Conservation (phyloP, 1,140 invertebrate species). For the Hetaerina americana region DNA sequence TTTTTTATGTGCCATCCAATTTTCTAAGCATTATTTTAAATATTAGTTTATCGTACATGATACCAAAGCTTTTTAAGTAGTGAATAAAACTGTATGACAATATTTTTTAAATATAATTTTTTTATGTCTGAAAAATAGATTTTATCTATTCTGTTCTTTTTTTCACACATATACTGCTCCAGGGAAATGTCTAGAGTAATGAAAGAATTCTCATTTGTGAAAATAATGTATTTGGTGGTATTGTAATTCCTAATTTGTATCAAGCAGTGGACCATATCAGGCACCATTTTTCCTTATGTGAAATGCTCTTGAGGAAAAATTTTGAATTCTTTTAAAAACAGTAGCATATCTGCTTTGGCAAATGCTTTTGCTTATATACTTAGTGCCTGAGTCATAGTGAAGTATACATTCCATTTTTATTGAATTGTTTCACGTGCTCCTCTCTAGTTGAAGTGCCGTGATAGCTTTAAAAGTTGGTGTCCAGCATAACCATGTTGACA, state of each 20-base stretch:
- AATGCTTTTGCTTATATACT: not conserved
- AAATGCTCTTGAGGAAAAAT: not conserved
- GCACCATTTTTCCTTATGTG: not conserved
- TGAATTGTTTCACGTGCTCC: not conserved
- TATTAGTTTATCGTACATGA: too few relatives aligned
- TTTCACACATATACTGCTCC: too few relatives aligned
- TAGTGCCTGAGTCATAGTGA: not conserved
- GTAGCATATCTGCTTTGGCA: not conserved
- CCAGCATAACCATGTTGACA: not conserved
- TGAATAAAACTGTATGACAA: too few relatives aligned
- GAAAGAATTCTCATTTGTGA: too few relatives aligned
- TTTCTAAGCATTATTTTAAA: too few relatives aligned
- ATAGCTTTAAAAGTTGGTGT: not conserved
- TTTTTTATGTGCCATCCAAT: too few relatives aligned
- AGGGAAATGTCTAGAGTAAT: too few relatives aligned
- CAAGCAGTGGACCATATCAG: not conserved
- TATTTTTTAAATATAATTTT: too few relatives aligned
- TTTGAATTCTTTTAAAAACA: not conserved
- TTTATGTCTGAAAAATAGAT: too few relatives aligned
- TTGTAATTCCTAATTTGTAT: not conserved
- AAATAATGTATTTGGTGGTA: too few relatives aligned
- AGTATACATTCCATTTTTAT: not conserved
- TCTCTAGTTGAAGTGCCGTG: not conserved
- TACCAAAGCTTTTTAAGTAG: too few relatives aligned
- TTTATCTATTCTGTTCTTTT: too few relatives aligned